Evolutionary conservation across 2,797 vertebrate genomes (phyloP), one percentile per base, ranked within the genome.

Genomic region (Champsocephalus gunnari): DNA sequence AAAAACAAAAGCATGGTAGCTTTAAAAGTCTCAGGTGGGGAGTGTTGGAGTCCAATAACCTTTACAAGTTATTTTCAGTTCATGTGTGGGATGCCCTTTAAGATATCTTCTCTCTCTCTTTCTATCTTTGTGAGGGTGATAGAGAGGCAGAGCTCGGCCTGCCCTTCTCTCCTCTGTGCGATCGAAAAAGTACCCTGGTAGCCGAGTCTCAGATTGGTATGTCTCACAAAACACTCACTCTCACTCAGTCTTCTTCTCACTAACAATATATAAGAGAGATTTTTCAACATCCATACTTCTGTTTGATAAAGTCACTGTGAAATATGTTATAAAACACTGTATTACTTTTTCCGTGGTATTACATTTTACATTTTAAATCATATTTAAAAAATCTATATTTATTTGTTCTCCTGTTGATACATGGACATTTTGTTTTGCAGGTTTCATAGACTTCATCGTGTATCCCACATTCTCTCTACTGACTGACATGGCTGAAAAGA

Each of bases 401-500:
- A 7, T 14, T 77, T 53, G 1, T 67, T 60, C 32, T 34, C 45
- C 45, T 62, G 3, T 5, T 80, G 13, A 71, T 57, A 0, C 1
- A 1, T 6, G n/a, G 4, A 9, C 4, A 28, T 67, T 71, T 75
- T 12, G 28, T 79, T 16, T 51, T 64, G 8, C 89, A 99, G 97
- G 97, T 12, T 99, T 99, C 86, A 98, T 99, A 0, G 97, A 99
- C 80, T 98, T 98, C 87, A 99, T 99, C 6, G 97, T 98, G 87
- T 97, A 97, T 67, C 97, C 97, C 9, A 98, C 97, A 0, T 98
- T 99, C 92, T 97, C 96, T 17, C 95, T 99, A 77, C 89, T 99
- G 88, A 98, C 96, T 0, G 97, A 99, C 9, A 96, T 98, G 94
- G 96, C 97, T 0, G 96, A 98, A 90, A 97, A 97, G 92, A 95